Base-by-base conservation (phyloP, 2,797 vertebrate species). In the Phrynocephalus vlangalii region DNA sequence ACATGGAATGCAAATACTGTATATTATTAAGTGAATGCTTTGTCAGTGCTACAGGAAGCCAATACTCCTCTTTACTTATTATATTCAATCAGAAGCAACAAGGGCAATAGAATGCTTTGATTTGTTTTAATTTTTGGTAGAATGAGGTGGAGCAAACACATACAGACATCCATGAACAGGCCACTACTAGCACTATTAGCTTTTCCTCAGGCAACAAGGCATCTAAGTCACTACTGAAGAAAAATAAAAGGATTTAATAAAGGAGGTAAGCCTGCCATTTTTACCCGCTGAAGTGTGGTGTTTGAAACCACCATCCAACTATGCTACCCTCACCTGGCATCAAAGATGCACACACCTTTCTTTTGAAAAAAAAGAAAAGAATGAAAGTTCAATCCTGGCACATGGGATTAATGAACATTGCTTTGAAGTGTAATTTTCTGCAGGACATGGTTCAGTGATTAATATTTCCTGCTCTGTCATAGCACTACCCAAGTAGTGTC, bases 401-500 rank as follows among this genome's bases (percentile, higher is more conserved):
- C 75, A 28, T 82, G 85, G 63, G 88, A 91, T 93, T 91, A 18
- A 79, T 93, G 89, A 86, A 83, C 93, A 92, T 90, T 92, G 86
- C 86, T n/a, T 84, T 87, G 94, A 93, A 87, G 82, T 91, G 91
- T 72, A 82, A 89, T 90, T 92, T 92, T 84, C 84, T 87, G 84
- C 87, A 91, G 83, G 88, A 91, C 88, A 84, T 33, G 87, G 87
- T 85, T 91, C 92, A 88, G 90, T 89, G 92, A 88, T 93, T 89
- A 83, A 89, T 84, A 85, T 90, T 94, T 94, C 91, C 91, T 93
- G 91, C 89, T 91, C 63, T 92, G 90, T 92, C 94, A 92, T 96
- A 93, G 83, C 0, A 88, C 48, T 56, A 84, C 75, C 88, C 89
- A 93, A 89, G 81, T 87, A 82, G 90, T 85, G 87, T 86, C 88